Evolutionary conservation across 2,888 invertebrate genomes (phyloP), one percentile per base, ranked within the genome.

Genomic region (Xestia ashworthii): DNA sequence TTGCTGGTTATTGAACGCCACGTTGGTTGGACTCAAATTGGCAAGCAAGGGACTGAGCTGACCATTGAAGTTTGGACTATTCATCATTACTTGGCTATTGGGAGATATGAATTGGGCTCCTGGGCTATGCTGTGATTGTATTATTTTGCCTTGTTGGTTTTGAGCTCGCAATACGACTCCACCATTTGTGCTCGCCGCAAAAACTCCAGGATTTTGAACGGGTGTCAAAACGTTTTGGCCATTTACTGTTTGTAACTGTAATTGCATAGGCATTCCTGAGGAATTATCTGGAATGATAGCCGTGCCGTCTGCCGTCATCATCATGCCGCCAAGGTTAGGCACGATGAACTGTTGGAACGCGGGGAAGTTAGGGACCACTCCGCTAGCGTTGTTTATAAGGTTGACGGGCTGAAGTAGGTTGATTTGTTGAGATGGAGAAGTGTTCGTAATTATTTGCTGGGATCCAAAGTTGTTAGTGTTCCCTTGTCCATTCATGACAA

Each of bases 341-440:
- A 98, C 98, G 73, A 98, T 98, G 88, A 98, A 98, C 91, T 98
- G 98, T 91, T 98, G 98, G 87, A 98, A 98, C 0, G 98, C 97
- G 0, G 98, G 98, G 91, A 98, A 98, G 91, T 98, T 98, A 71
- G 98, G 98, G 85, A 98, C 97, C 78, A 98, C 97, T 8, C 97
- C 97, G 55, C 97, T 97, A 0, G 97, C 96, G 70, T 98, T 97
- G 75, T 98, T 98, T 80, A 98, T 97, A 83, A 98, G 95, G 95
- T 98, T 98, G 53, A 98, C 98, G 0, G 98, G 98, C 92, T 98
- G 98, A 3, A 98, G 94, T 65, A 98, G 95, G 93, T 98, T 98
- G 53, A 98, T 98, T 91, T 98, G 97, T 85, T 97, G 97, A 41
- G 97, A 95, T 53, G 96, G 96, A 32, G 97, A 97, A 2, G 97